Conservation (phyloP, 2,113 vertebrate species). For the Mesocricetus auratus region DNA sequence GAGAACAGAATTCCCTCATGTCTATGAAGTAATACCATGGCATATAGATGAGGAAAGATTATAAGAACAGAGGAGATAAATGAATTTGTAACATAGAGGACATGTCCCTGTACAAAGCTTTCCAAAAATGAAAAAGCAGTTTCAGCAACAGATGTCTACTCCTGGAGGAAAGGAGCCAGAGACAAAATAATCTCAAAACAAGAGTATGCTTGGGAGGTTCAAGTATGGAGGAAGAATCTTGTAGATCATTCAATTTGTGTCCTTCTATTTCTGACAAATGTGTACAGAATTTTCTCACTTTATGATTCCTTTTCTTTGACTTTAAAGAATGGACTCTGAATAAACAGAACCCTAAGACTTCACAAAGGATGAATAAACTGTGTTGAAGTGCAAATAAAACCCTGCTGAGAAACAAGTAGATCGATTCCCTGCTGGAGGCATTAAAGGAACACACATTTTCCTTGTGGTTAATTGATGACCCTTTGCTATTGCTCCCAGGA, state of each 20-base stretch:
- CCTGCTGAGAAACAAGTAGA: not conserved
- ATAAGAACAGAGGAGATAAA: not conserved
- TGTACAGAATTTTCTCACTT: not conserved
- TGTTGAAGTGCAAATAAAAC: not conserved
- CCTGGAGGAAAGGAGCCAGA: not conserved
- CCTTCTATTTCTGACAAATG: not conserved
- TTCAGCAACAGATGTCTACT: not conserved
- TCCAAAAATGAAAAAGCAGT: not conserved
- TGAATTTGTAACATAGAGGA: not conserved
- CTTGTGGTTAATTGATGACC: slow-evolving; percentile 12
- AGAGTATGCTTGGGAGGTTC: not conserved
- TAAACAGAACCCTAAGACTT: not conserved
- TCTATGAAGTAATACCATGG: not conserved
- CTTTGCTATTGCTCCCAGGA: not conserved
- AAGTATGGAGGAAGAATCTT: not conserved
- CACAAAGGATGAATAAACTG: not conserved
- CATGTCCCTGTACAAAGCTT: not conserved
- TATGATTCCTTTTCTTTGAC: not conserved
- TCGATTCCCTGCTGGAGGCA: not conserved
- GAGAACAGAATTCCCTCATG: not conserved
- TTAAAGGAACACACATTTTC: not conserved
- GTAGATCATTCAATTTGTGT: not conserved
- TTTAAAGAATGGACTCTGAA: not conserved
- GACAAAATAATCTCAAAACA: not conserved
- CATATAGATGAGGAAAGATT: not conserved